phyloP scores from a whole-genome alignment of 2,888 invertebrate species.

The Rhogogaster chlorosoma region DNA sequence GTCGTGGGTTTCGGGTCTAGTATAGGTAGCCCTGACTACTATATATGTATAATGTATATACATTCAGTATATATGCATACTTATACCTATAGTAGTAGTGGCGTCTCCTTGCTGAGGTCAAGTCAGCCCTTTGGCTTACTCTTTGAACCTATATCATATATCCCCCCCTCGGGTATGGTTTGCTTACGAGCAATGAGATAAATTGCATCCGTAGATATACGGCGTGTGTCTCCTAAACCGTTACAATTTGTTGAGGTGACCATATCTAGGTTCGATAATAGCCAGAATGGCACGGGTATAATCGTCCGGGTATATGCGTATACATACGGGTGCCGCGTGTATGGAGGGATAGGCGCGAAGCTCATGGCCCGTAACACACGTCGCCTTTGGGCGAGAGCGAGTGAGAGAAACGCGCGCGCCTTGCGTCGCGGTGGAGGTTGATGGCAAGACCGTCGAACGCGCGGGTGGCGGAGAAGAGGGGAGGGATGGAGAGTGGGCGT shows the following conservation, averaged over 20 bases:
- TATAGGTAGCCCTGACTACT: slow-evolving; percentile 4
- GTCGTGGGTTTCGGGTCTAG: slow-evolving; percentile 53
- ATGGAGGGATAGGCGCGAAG: slow-evolving; percentile 2
- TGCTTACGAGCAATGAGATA: not conserved
- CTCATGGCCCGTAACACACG: slow-evolving; percentile 44
- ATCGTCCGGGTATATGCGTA: slow-evolving; percentile 28
- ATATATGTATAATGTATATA: not conserved
- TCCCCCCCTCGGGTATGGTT: not conserved
- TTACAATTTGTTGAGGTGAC: slow-evolving; percentile 36
- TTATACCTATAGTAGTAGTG: not conserved
- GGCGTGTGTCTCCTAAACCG: slow-evolving; percentile 4
- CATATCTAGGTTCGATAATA: slow-evolving; percentile 46
- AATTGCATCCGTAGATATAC: not conserved
- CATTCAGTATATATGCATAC: not conserved
- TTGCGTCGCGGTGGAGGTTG: slow-evolving; percentile 22
- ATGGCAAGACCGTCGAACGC: slow-evolving; percentile 53
- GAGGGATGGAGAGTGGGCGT: slow-evolving; percentile 39
- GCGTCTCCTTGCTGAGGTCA: slow-evolving; percentile 42
- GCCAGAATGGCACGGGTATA: slow-evolving; percentile 37
- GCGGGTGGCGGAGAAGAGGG: slow-evolving; percentile 41
- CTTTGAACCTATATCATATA: not conserved
- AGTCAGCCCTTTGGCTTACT: slow-evolving; percentile 35
- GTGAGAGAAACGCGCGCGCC: slow-evolving; percentile 24
- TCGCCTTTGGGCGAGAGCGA: slow-evolving; percentile 43
- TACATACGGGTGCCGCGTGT: slow-evolving; percentile 12